Evolutionary conservation across 92 coral and sea anemone species (phyloP), one percentile per base, ranked within the genome.

Genomic region (Isaurus tuberculatus): DNA sequence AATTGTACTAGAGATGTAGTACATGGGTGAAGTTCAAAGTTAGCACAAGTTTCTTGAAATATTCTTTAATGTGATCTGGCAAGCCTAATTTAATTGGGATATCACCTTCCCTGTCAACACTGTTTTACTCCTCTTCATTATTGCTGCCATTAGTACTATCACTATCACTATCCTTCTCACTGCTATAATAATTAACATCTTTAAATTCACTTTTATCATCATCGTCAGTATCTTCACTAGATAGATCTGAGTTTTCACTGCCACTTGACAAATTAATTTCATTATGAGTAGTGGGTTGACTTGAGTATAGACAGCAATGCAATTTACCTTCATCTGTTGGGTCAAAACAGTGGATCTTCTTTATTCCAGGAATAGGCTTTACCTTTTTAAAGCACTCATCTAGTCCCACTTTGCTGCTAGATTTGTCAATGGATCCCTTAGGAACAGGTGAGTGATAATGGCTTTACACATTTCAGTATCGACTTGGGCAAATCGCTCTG

Each of bases 261-360:
- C 40, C 40, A 65, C 40, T 30, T 28, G 37, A 34, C 28, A 34
- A 32, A 68, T 68, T 65, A 72, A 61, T 84, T 13, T 36, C 49
- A 3, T 72, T 34, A 84, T 37, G 80, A 0, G 73, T 10, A 84
- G 87, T 19, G 8, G 31, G 49, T 40, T 87, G 87, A 65, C 61
- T 81, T 71, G 86, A 87, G 34, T 83, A 83, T 34, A 72, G 86
- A n/a, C 15, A 72, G 48, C 80, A 72, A 23, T 60, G 80, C 55
- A 83, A 32, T 7, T 83, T 34, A 83, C 36, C 36, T 53, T 30
- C 28, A 23, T 37, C 31, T 55, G 31, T 28, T 16, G 89, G 91
- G 27, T 74, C 75, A 3, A 84, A 36, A 70, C 91, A 88, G 60
- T 88, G 91, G 77, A 88, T 55, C 73, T 84, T 84, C 44, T 23